phyloP scores from a whole-genome alignment of 2,113 vertebrate genomes.

The Motacilla alba region DNA sequence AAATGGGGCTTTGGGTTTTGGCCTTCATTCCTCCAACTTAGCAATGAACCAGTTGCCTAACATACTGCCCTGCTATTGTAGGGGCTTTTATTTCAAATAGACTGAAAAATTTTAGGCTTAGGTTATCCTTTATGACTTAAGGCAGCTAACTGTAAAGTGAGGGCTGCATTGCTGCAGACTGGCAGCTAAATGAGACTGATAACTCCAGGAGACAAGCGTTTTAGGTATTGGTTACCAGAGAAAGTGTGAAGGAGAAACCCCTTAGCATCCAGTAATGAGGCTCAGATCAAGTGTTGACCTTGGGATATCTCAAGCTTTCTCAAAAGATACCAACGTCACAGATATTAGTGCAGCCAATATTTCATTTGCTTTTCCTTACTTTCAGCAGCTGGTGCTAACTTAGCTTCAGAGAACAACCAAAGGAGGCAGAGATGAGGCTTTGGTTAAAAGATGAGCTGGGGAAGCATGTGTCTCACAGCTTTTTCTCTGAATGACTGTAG shows the following conservation, averaged over 20 bases:
- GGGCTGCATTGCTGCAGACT: background rate
- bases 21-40: background rate
- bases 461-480: accelerated
- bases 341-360: background rate
- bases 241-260: background rate
- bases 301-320: background rate
- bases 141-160: background rate
- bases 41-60: background rate
- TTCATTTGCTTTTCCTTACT: background rate
- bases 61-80: background rate
- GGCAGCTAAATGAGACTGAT: background rate
- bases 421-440: background rate
- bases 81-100: background rate
- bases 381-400: background rate
- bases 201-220: background rate
- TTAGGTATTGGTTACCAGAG: background rate
- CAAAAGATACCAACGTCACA: background rate
- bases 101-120: background rate
- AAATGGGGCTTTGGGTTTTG: background rate
- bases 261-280: background rate
- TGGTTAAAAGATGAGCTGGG: background rate
- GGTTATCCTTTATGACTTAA: background rate
- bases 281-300: background rate
- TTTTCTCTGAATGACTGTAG: background rate
- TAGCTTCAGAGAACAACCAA: background rate